Conservation (phyloP, 2,797 vertebrate genomes). For the Muscicapa striata region DNA sequence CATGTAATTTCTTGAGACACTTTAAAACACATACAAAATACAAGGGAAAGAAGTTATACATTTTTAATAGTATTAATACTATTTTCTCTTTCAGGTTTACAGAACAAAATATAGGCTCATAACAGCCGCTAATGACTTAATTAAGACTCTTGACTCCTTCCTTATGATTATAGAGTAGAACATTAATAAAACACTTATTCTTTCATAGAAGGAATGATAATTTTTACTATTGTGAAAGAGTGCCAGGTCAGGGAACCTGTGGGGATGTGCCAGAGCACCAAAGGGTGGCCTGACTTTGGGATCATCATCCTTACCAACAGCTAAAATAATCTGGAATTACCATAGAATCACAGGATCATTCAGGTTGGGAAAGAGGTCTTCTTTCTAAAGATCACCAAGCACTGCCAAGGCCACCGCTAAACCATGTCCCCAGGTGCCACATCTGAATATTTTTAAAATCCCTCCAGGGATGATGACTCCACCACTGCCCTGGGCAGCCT, state of each 20-base stretch:
- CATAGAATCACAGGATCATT: not conserved
- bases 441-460: not conserved
- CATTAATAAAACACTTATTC: not conserved
- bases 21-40: not conserved
- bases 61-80: not conserved
- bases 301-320: not conserved
- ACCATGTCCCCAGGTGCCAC: not conserved
- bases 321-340: not conserved
- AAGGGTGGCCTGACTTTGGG: not conserved
- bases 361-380: not conserved
- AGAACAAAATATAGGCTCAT: not conserved
- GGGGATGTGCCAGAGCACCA: not conserved
- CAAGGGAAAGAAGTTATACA: fast-evolving
- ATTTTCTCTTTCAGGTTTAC: conserved; percentile 13
- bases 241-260: not conserved
- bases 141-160: not conserved
- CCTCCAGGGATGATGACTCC: not conserved
- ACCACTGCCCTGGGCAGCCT: not conserved
- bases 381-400: not conserved
- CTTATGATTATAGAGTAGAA: not conserved
- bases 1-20: not conserved
- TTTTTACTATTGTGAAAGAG: not conserved
- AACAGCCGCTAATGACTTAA: not conserved
- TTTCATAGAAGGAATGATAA: not conserved
- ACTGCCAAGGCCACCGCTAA: not conserved